A percentile compares a stretch with the other conserved stretches of the same genome.
Conservation (phyloP, 2,888 invertebrate genomes). For the Eudemis profundana region DNA sequence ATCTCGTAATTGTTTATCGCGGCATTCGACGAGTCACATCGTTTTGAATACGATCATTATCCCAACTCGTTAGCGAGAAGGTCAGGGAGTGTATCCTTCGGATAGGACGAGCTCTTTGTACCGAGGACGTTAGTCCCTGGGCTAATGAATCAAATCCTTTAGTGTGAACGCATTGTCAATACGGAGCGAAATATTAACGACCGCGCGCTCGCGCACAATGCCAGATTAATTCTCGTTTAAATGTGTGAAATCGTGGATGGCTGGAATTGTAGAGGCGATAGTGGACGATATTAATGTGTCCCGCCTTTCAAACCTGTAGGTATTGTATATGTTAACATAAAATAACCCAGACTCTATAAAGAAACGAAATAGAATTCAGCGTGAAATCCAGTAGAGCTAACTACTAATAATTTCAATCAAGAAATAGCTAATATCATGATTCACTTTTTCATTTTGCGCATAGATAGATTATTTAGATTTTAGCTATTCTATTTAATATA, state of each 20-base stretch:
- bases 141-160: conserved; percentile 81
- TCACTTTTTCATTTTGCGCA: too few relatives aligned
- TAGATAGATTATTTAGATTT: too few relatives aligned
- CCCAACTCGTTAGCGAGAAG: conserved; percentile 78
- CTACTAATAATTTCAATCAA: too few relatives aligned
- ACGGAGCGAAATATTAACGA: conserved; percentile 76
- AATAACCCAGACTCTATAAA: not conserved
- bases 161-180: conserved; percentile 78
- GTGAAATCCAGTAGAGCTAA: too few relatives aligned
- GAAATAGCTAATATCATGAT: too few relatives aligned
- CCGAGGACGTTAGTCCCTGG: conserved; percentile 75
- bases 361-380: not conserved
- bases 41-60: conserved; percentile 78
- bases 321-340: not conserved
- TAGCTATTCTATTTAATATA: too few relatives aligned
- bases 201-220: conserved; percentile 69
- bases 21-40: conserved; percentile 68
- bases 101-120: conserved; percentile 77
- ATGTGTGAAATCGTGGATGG: conserved; percentile 74
- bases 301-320: not conserved
- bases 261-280: conserved; percentile 29
- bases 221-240: conserved; percentile 79
- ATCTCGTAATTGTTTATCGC: conserved; percentile 58
- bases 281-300: conserved; percentile 15
- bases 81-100: conserved; percentile 75